phyloP scores from a whole-genome alignment of 2,113 vertebrate species.

The Oryzias curvinotus region DNA sequence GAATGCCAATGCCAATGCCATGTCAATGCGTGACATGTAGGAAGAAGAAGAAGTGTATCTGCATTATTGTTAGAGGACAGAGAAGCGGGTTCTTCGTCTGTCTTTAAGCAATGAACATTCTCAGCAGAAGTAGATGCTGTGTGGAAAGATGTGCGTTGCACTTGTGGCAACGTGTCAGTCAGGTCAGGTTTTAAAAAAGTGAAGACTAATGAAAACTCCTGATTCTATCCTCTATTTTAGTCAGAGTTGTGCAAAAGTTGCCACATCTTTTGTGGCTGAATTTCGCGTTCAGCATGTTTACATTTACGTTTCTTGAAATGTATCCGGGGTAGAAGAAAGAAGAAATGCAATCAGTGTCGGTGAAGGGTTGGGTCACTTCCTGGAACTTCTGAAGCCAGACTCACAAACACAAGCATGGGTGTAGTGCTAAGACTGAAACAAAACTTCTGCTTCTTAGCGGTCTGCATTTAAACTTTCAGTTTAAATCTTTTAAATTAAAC shows the following conservation, averaged over 20 bases:
- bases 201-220: too few species aligned
- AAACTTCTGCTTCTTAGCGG: too few species aligned
- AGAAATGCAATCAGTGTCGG: slow-evolving; percentile 19
- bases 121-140: slow-evolving; percentile 20
- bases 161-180: slow-evolving; percentile 18
- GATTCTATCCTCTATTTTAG: slow-evolving; percentile 10
- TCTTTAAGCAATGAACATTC: slow-evolving; percentile 23
- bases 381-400: slow-evolving; percentile 11
- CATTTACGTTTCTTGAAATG: neutral
- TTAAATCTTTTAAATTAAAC: too few species aligned
- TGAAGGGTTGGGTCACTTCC: slow-evolving; percentile 29
- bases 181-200: neutral
- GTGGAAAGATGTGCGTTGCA: slow-evolving; percentile 42
- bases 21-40: neutral
- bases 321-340: slow-evolving; percentile 8
- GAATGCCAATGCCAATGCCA: too few species aligned
- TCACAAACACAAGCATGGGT: neutral
- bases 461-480: too few species aligned
- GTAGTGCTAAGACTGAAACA: too few species aligned
- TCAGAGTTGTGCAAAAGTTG: slow-evolving; percentile 39
- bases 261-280: slow-evolving; percentile 3
- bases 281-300: neutral
- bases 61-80: slow-evolving; percentile 1
- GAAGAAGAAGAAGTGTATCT: slow-evolving; percentile 4
- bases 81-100: neutral